Conservation (phyloP, 2,888 invertebrate species). For the Sminthurides aquaticus region DNA sequence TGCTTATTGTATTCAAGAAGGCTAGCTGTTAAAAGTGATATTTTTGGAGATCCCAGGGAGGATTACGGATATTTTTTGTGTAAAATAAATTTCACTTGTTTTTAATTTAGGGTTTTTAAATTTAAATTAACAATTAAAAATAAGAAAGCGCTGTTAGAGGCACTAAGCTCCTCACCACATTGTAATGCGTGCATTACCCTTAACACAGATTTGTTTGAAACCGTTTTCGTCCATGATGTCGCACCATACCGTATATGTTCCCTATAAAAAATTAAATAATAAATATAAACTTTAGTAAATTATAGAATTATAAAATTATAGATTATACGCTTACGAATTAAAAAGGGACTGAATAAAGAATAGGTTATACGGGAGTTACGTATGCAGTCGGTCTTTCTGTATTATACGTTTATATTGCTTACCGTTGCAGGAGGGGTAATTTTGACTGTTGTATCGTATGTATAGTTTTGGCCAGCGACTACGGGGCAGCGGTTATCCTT, state of each 20-base stretch:
- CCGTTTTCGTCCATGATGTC: constrained; percentile 9
- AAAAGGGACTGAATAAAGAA: no score
- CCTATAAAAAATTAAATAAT: neutral
- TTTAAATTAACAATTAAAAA: no score
- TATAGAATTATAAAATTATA: no score
- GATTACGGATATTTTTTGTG: no score
- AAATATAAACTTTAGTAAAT: neutral
- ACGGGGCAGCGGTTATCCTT: constrained; percentile 1
- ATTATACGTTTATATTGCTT: no score
- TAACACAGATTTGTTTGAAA: constrained; percentile 6
- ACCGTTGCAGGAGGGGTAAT: constrained; percentile 5
- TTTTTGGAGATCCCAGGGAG: neutral
- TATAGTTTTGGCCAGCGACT: constrained; percentile 4
- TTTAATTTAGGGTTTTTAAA: no score
- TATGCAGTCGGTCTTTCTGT: no score
- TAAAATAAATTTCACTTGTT: no score
- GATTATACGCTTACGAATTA: neutral
- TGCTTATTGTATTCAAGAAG: no score
- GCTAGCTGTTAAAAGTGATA: neutral
- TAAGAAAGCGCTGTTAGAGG: no score
- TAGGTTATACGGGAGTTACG: no score
- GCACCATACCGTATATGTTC: constrained; percentile 4
- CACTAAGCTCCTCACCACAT: no score
- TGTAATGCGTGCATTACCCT: neutral
- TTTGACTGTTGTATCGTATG: constrained; percentile 2